Evolutionary conservation across 2,888 invertebrate species (phyloP).

Genomic region (Galeruca laticollis): DNA sequence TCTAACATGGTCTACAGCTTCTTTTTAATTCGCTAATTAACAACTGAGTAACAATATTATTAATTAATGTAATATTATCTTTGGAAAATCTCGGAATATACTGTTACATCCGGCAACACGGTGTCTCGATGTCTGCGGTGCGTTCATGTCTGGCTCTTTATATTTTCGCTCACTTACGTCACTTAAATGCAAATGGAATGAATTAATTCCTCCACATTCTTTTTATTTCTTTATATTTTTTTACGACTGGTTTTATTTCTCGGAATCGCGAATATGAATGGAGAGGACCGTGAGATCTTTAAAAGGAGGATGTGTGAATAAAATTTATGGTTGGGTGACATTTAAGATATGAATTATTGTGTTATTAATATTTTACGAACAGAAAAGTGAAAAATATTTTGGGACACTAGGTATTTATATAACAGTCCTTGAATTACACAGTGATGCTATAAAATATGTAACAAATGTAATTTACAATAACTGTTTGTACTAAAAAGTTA

Average conservation of each 20-base stretch:
- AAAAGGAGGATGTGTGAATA: neutral
- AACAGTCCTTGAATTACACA: too few species aligned
- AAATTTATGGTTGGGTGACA: neutral
- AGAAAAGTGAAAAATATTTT: too few species aligned
- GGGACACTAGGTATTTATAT: too few species aligned
- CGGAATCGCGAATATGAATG: slow-evolving; percentile 7
- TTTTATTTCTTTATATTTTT: slow-evolving; percentile 5
- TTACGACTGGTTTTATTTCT: slow-evolving; percentile 7
- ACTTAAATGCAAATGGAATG: slow-evolving; percentile 9
- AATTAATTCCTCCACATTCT: slow-evolving; percentile 9
- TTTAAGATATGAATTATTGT: neutral
- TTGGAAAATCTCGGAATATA: slow-evolving; percentile 5
- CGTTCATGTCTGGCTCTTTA: slow-evolving; percentile 10
- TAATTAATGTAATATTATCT: neutral
- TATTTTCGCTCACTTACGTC: slow-evolving; percentile 22
- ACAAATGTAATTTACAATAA: too few species aligned
- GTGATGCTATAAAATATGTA: too few species aligned
- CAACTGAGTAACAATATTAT: neutral
- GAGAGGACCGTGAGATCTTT: slow-evolving; percentile 5
- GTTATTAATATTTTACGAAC: too few species aligned
- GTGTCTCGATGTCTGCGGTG: slow-evolving; percentile 4
- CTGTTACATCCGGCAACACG: slow-evolving; percentile 16
- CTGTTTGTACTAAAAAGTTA: too few species aligned
- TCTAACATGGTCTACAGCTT: neutral
- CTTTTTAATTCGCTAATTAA: neutral